Evolutionary conservation across 1,140 invertebrate genomes (phyloP).

Genomic region (Hypsibius dujardini): DNA sequence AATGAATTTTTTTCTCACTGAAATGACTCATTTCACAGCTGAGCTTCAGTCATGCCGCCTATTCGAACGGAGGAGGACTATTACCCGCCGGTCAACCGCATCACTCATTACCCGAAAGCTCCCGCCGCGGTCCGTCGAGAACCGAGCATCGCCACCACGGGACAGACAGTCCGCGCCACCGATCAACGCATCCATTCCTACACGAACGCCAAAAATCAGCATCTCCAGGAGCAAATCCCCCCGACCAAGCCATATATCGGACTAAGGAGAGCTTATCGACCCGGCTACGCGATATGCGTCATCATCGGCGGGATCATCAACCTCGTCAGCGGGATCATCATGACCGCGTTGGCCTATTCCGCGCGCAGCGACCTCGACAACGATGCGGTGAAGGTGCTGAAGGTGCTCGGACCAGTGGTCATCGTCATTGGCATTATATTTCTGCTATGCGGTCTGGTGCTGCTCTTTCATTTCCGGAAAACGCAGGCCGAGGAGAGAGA

Average conservation of each 20-base stretch:
- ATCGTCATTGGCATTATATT: conserved; percentile 2
- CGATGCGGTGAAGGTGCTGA: not conserved
- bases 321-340: conserved; percentile 2
- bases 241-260: not conserved
- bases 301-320: conserved; percentile 1
- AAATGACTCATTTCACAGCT: too few species aligned
- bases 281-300: conserved; percentile 11
- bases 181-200: conserved; percentile 5
- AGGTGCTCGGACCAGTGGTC: not conserved
- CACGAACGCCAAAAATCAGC: conserved; percentile 1
- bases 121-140: too few species aligned
- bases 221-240: conserved; percentile 14
- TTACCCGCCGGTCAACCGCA: too few species aligned
- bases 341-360: conserved; percentile 6
- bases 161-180: not conserved
- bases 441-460: not conserved
- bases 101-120: too few species aligned
- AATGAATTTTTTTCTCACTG: too few species aligned
- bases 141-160: not conserved
- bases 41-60: too few species aligned
- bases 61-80: too few species aligned
- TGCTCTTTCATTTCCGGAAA: not conserved
- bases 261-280: not conserved
- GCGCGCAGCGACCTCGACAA: not conserved
- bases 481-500: not conserved